Evolutionary conservation across 2,888 invertebrate species (phyloP).

Genomic region (Malthinus flaveolus): DNA sequence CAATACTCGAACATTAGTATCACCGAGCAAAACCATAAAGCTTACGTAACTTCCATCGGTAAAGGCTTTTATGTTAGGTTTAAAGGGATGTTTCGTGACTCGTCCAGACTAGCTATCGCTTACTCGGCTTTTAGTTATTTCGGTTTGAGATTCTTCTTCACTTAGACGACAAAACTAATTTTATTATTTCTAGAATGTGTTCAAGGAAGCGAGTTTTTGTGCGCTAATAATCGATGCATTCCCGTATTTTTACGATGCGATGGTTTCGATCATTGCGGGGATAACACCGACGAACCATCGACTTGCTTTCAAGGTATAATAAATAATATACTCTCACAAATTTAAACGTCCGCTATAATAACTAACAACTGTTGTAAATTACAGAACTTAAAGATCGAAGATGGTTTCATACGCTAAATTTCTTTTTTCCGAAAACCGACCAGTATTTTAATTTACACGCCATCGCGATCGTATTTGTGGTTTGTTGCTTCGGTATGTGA

Average conservation of each 20-base stretch:
- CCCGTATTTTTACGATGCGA: conserved; percentile 70
- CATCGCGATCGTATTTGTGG: conserved; percentile 66
- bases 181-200: conserved; percentile 62
- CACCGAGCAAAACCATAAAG: conserved; percentile 53
- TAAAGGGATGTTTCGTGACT: conserved; percentile 64
- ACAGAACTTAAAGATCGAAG: conserved; percentile 63
- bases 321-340: conserved; percentile 4
- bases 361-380: neutral
- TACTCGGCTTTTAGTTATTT: conserved; percentile 73
- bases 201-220: conserved; percentile 68
- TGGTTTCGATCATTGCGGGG: conserved; percentile 77
- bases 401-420: conserved; percentile 69
- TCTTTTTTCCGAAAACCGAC: conserved; percentile 71
- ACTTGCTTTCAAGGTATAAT: conserved; percentile 63
- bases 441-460: conserved; percentile 68
- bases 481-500: conserved; percentile 60
- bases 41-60: conserved; percentile 63
- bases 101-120: conserved; percentile 67
- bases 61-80: conserved; percentile 72
- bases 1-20: conserved; percentile 56
- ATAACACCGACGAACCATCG: conserved; percentile 69
- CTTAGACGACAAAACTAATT: neutral
- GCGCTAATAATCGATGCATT: conserved; percentile 72
- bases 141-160: conserved; percentile 54
- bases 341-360: neutral